Evolutionary conservation across 2,888 invertebrate species (phyloP).

Genomic region (Monochamus alternatus): DNA sequence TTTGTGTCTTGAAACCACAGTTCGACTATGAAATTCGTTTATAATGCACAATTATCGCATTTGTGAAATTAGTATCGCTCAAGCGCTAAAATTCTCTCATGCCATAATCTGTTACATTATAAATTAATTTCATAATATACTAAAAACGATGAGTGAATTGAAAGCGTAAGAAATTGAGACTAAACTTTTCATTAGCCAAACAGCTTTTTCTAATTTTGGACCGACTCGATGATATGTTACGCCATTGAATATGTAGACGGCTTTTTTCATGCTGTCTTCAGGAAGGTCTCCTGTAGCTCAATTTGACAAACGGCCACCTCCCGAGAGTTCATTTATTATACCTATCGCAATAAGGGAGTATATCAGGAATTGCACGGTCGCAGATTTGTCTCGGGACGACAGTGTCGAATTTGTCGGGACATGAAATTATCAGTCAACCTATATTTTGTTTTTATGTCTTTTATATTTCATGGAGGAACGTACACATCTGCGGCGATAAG

Average conservation of each 20-base stretch:
- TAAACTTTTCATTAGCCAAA: too few relatives aligned
- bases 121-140: too few relatives aligned
- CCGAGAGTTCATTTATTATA: slow-evolving; percentile 63
- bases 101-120: too few relatives aligned
- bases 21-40: too few relatives aligned
- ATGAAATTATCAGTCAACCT: slow-evolving; percentile 34
- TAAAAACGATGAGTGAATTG: too few relatives aligned
- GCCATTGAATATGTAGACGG: slow-evolving; percentile 18
- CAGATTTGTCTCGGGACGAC: slow-evolving; percentile 64
- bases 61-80: too few relatives aligned
- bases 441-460: slow-evolving; percentile 32
- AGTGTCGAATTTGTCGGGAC: slow-evolving; percentile 59
- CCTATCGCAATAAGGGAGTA: slow-evolving; percentile 65
- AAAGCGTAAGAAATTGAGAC: too few relatives aligned
- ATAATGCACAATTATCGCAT: too few relatives aligned
- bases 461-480: slow-evolving; percentile 26
- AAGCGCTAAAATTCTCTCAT: too few relatives aligned
- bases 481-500: slow-evolving; percentile 22
- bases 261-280: slow-evolving; percentile 16
- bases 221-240: neutral
- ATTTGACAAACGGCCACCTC: slow-evolving; percentile 64
- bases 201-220: neutral
- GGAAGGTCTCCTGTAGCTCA: slow-evolving; percentile 41
- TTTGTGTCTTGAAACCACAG: too few relatives aligned
- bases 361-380: slow-evolving; percentile 66